These are phyloP conservation scores for Cyphomyrus plagiostoma DNA, from an alignment of 2,113 vertebrate species.

Conservation along the genomic window DNA sequence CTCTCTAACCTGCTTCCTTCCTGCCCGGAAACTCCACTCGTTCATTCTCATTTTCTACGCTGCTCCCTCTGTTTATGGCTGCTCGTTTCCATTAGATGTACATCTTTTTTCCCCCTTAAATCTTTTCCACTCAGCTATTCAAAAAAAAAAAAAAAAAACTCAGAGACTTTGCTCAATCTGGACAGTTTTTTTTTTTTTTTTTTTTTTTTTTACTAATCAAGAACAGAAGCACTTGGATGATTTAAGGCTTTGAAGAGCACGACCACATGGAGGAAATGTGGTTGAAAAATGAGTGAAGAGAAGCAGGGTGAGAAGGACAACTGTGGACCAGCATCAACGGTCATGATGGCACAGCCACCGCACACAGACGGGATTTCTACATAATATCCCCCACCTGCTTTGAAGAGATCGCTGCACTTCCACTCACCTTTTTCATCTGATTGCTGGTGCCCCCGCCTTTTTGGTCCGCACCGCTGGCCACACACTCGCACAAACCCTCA, in stretches of 20 bases:
- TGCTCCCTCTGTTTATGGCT: not conserved
- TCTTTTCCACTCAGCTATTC: not conserved
- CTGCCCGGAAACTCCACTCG: not conserved
- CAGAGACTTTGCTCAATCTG: not conserved
- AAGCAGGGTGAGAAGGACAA: not conserved
- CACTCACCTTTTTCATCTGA: not conserved
- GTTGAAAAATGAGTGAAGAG: not conserved
- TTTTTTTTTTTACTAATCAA: not conserved
- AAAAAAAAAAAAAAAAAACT: not conserved
- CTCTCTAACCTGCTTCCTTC: not conserved
- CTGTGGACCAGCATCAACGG: not conserved
- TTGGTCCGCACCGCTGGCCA: not conserved
- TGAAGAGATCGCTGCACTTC: not conserved
- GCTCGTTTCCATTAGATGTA: not conserved
- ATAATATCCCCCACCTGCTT: not conserved
- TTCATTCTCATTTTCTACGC: not conserved
- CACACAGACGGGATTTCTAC: not conserved
- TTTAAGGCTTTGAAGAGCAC: not conserved
- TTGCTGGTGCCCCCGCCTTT: not conserved
- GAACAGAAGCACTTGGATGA: slow-evolving; percentile 10
- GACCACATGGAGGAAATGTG: too few relatives aligned
- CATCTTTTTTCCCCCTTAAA: not conserved
- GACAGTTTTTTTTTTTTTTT: not conserved
- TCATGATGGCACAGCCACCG: not conserved
- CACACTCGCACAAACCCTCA: not conserved